phyloP scores from a whole-genome alignment of 2,888 invertebrate genomes.

The Sycophila texana region DNA sequence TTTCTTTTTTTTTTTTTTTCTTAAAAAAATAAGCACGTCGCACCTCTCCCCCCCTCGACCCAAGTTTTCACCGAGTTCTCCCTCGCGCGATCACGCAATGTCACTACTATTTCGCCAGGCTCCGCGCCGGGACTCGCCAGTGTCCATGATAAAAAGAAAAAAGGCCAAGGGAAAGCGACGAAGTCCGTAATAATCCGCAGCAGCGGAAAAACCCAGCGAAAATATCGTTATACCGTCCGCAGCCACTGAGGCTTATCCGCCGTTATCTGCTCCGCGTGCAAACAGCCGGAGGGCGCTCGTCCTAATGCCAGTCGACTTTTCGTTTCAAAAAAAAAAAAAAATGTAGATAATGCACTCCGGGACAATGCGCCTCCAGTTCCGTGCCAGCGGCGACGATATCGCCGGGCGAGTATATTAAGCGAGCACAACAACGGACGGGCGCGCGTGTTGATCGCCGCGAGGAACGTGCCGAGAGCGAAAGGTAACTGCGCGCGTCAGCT shows the following conservation, averaged over 20 bases:
- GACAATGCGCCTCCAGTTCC: neutral
- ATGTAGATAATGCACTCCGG: too few relatives aligned
- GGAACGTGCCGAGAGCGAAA: conserved; percentile 15
- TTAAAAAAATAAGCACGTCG: conserved; percentile 41
- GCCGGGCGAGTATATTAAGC: neutral
- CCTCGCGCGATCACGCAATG: conserved; percentile 5
- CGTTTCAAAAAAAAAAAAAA: too few relatives aligned
- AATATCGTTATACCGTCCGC: too few relatives aligned
- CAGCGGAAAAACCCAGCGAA: too few relatives aligned
- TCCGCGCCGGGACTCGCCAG: too few relatives aligned
- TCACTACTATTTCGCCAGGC: neutral
- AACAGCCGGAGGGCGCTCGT: too few relatives aligned
- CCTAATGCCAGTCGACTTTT: too few relatives aligned
- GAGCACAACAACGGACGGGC: neutral
- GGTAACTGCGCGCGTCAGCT: conserved; percentile 42
- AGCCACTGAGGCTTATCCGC: too few relatives aligned
- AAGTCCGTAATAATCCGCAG: too few relatives aligned
- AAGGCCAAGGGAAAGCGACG: neutral
- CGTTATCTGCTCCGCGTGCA: too few relatives aligned
- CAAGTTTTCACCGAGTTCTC: conserved; percentile 13
- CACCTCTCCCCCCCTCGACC: conserved; percentile 18
- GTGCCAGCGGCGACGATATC: neutral
- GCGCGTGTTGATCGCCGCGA: neutral
- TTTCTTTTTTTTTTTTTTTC: conserved; percentile 46
- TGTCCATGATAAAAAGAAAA: neutral